Conservation (phyloP, 53 echinoderm and acorn worm species). For the Actinopyga echinites region DNA sequence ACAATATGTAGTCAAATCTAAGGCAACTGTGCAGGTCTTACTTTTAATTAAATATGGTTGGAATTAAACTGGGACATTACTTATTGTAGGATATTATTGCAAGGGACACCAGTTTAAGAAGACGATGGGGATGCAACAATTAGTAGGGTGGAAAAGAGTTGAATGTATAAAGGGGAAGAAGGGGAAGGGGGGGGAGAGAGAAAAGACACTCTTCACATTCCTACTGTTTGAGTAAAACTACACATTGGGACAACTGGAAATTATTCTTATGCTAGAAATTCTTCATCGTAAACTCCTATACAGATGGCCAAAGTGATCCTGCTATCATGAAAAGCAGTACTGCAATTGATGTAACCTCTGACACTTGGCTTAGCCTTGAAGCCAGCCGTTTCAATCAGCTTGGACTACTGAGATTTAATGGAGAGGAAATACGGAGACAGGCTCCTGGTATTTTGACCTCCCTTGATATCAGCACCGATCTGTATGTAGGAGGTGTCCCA, state of each 20-base stretch:
- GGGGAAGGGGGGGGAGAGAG: not conserved
- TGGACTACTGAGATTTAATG: slow-evolving; percentile 48
- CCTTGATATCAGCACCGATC: slow-evolving; percentile 63
- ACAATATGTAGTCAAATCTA: too few relatives aligned
- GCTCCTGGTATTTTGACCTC: slow-evolving; percentile 64
- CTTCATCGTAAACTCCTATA: not conserved
- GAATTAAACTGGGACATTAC: too few relatives aligned
- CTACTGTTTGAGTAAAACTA: too few relatives aligned
- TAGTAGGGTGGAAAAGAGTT: too few relatives aligned
- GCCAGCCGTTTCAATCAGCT: slow-evolving; percentile 61
- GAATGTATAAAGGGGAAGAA: too few relatives aligned
- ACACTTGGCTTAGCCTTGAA: slow-evolving; percentile 65
- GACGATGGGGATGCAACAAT: too few relatives aligned
- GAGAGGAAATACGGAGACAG: slow-evolving; percentile 46
- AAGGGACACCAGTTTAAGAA: too few relatives aligned
- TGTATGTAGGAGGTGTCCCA: slow-evolving; percentile 65
- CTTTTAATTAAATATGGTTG: too few relatives aligned
- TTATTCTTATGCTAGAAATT: too few relatives aligned
- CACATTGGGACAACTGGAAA: too few relatives aligned
- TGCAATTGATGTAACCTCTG: slow-evolving; percentile 44
- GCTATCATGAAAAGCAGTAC: slow-evolving; percentile 48
- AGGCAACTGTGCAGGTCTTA: too few relatives aligned
- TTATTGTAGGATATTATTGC: too few relatives aligned
- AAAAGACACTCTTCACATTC: not conserved
- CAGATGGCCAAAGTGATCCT: slow-evolving; percentile 71